Evolutionary conservation across 2,113 vertebrate genomes (phyloP), one percentile per base, ranked within the genome.

Genomic region (Alces alces): DNA sequence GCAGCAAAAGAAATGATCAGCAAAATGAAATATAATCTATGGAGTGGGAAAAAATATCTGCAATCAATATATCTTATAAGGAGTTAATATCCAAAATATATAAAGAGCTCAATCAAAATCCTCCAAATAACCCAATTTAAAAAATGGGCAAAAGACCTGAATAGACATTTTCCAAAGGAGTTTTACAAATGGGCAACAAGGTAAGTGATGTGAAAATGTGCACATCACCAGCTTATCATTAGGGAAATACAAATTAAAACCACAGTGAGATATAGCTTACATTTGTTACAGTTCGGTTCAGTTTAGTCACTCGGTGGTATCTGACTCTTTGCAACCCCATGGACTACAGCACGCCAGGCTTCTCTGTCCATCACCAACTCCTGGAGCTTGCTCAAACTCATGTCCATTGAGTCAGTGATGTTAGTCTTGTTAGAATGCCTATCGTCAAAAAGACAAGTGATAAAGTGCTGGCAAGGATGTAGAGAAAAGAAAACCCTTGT

Each of bases 301-400:
- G 57, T 73, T 73, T 11, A 39, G 66, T 73, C 2, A 2, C 57
- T 73, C 36, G 25, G 66, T 73, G 5, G 10, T 58, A 21, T 73
- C n/a, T 0, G 0, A 39, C 66, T 73, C n/a, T 57, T 57, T 73
- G n/a, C 1, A 0, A 23, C 19, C 66, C 66, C 2, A 12, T 39
- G 36, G n/a, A 73, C n/a, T 73, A 39, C 10, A 70, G 66, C 66
- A 70, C 2, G 2, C n/a, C n/a, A 23, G n/a, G 66, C 66, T 70
- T 70, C n/a, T 19, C 66, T 70, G 66, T 70, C 66, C n/a, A 70
- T 70, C 66, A 70, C n/a, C 66, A 39, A 6, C 10, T 23, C n/a
- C n/a, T 23, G n/a, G 66, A 70, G 66, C 66, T 70, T 70, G n/a
- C 66, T 39, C 66, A 39, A 70, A 70, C 19, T 70, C 66, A 70